These are phyloP conservation scores for Nemapogon koenigi DNA, from an alignment of 2,888 invertebrate species.

Conservation along the genomic window DNA sequence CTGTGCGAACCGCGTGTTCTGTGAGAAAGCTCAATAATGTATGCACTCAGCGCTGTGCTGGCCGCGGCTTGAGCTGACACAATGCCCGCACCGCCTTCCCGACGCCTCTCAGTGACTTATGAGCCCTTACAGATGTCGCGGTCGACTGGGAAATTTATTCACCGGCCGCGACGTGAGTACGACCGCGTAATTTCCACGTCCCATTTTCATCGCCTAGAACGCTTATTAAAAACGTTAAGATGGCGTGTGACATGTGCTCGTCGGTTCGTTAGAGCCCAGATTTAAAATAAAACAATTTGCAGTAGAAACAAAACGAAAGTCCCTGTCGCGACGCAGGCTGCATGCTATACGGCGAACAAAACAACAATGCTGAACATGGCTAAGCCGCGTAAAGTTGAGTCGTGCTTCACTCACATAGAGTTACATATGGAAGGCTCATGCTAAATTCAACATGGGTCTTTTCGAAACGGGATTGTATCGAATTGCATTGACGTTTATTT, in stretches of 20 bases:
- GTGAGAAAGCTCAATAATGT: conserved; percentile 47
- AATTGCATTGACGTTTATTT: conserved; percentile 39
- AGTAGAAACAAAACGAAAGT: conserved; percentile 46
- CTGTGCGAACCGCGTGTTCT: too few relatives aligned
- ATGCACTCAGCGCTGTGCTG: conserved; percentile 41
- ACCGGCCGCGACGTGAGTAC: conserved; percentile 1
- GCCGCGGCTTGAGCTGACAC: conserved; percentile 20
- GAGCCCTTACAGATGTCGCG: conserved; percentile 29
- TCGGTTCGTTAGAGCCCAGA: conserved; percentile 53
- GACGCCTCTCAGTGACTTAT: conserved; percentile 30
- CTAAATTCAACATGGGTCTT: conserved; percentile 23
- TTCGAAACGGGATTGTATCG: conserved; percentile 18
- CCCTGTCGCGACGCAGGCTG: conserved; percentile 33
- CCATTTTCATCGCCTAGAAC: not conserved
- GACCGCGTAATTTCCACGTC: too few relatives aligned
- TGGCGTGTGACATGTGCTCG: conserved; percentile 41
- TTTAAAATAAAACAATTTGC: conserved; percentile 55
- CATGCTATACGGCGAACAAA: conserved; percentile 35
- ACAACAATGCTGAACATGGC: conserved; percentile 21
- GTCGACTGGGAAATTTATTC: conserved; percentile 10
- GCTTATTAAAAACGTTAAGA: not conserved
- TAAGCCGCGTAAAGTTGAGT: conserved; percentile 23
- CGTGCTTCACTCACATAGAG: conserved; percentile 23
- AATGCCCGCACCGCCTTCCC: conserved; percentile 21
- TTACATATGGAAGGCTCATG: conserved; percentile 25